Conservation (phyloP, 2,888 invertebrate genomes). For the Cephus pygmeus region DNA sequence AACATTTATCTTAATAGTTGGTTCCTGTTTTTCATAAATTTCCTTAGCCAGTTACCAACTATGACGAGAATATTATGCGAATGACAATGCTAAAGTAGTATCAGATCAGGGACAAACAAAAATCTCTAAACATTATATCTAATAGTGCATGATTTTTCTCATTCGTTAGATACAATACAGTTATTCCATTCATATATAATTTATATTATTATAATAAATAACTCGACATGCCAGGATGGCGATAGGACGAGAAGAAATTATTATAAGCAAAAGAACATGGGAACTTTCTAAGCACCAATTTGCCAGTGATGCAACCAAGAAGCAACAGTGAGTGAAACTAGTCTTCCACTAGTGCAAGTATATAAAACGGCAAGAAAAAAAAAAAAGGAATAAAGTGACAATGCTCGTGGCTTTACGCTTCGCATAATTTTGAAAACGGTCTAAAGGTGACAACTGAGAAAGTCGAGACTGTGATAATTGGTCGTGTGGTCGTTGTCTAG, state of each 20-base stretch:
- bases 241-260: slow-evolving; percentile 44
- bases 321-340: slow-evolving; percentile 52
- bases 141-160: not conserved
- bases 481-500: not conserved
- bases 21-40: not conserved
- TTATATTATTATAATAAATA: not conserved
- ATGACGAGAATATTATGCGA: not conserved
- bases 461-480: not conserved
- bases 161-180: not conserved
- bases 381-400: slow-evolving; percentile 1
- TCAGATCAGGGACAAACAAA: not conserved
- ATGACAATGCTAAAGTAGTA: not conserved
- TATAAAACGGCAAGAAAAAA: slow-evolving; percentile 12
- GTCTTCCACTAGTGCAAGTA: slow-evolving; percentile 37
- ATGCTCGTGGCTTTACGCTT: not conserved
- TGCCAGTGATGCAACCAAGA: slow-evolving; percentile 49
- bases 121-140: not conserved
- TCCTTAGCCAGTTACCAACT: not conserved
- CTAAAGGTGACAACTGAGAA: not conserved
- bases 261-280: slow-evolving; percentile 36
- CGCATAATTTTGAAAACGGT: not conserved
- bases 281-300: slow-evolving; percentile 59
- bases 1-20: slow-evolving; percentile 10
- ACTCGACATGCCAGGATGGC: slow-evolving; percentile 44
- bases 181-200: not conserved